Evolutionary conservation across 2,888 invertebrate species (phyloP).

Genomic region (Alloscopus bannaensis): DNA sequence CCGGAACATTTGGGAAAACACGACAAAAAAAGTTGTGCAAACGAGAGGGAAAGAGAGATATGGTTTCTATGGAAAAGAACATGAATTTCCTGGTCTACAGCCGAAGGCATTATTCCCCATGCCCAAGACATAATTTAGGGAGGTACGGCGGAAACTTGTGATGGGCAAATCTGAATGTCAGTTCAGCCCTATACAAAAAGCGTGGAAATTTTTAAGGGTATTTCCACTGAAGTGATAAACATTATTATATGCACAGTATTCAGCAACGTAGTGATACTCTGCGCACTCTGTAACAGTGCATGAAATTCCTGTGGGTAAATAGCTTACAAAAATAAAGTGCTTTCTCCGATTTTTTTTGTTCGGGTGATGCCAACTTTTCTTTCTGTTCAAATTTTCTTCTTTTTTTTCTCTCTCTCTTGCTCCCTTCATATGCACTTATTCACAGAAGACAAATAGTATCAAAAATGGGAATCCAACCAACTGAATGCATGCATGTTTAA

Average conservation of each 20-base stretch:
- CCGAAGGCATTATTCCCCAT: constrained; percentile 41
- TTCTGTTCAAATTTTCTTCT: constrained; percentile 15
- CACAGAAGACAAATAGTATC: constrained; percentile 1
- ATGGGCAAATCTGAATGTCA: constrained; percentile 64
- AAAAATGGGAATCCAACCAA: constrained; percentile 51
- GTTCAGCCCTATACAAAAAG: constrained; percentile 13
- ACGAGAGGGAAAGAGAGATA: neutral
- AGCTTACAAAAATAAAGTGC: constrained; percentile 38
- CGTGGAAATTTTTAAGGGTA: too few species aligned
- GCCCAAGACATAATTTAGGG: constrained; percentile 55
- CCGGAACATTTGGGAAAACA: constrained; percentile 16
- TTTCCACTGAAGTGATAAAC: neutral
- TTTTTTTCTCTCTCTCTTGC: constrained; percentile 14
- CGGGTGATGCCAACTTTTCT: constrained; percentile 27
- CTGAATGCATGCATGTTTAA: constrained; percentile 34
- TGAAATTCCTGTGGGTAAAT: constrained; percentile 52
- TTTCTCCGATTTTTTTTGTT: constrained; percentile 39
- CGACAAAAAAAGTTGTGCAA: too few species aligned
- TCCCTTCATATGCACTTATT: constrained; percentile 3
- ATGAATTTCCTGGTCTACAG: constrained; percentile 62
- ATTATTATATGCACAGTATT: neutral
- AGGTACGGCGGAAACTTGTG: constrained; percentile 55
- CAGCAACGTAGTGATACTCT: constrained; percentile 36
- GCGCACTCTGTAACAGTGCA: constrained; percentile 38
- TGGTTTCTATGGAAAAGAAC: constrained; percentile 32